Percentiles rank a stretch among this genome's conserved stretches.
These are phyloP conservation scores for Megathymus violae DNA, from an alignment of 1,140 invertebrate genomes.

Conservation along the genomic window DNA sequence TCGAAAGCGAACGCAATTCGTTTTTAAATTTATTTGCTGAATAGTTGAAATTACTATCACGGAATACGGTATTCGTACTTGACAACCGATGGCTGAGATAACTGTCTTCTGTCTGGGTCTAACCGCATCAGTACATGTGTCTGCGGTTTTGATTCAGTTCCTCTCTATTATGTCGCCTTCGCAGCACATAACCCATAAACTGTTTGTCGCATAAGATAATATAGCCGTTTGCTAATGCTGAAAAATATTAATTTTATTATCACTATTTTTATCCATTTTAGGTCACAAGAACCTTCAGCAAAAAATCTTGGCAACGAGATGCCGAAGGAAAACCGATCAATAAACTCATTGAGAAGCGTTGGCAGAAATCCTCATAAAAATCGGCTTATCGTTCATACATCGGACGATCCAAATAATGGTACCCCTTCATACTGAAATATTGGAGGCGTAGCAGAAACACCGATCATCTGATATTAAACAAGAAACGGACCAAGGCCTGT, in stretches of 20 bases:
- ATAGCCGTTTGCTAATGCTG: too few species aligned
- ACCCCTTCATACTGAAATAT: constrained; percentile 1
- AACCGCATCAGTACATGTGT: constrained; percentile 7
- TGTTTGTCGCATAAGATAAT: too few species aligned
- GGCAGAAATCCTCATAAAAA: constrained; percentile 7
- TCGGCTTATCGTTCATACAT: constrained; percentile 5
- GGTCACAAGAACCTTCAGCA: background rate
- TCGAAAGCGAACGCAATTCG: too few species aligned
- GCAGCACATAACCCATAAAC: constrained; percentile 27
- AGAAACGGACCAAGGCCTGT: background rate
- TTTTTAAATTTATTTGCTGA: too few species aligned
- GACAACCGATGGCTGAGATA: background rate
- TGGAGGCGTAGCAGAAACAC: background rate
- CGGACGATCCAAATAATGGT: constrained; percentile 14
- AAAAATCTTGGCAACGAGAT: background rate
- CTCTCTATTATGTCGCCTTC: background rate
- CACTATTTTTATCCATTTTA: background rate
- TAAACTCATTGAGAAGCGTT: constrained; percentile 1
- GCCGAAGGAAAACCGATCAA: constrained; percentile 2
- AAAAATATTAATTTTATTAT: too few species aligned
- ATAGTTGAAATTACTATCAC: too few species aligned
- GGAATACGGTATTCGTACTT: background rate
- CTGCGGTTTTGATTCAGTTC: constrained; percentile 25
- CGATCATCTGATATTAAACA: background rate
- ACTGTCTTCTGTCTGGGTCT: constrained; percentile 13